phyloP scores from a whole-genome alignment of 2,888 invertebrate species.

The Eristalis intricaria region DNA sequence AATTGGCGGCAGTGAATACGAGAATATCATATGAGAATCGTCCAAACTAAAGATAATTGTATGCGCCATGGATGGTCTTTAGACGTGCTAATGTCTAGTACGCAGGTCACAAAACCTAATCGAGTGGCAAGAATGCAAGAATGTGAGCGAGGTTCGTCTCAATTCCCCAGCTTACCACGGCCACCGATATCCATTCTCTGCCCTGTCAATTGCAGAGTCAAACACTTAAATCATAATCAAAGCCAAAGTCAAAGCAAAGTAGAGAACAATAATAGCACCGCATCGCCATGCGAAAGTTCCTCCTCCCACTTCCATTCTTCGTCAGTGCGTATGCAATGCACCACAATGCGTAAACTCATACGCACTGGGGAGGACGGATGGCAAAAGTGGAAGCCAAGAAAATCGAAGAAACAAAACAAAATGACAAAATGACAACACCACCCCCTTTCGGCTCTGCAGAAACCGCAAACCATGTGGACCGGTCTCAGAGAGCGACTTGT shows the following conservation, averaged over 20 bases:
- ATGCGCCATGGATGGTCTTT: too few relatives aligned
- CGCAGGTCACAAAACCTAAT: background rate
- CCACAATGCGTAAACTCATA: background rate
- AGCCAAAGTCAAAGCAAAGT: background rate
- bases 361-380: conserved; percentile 46
- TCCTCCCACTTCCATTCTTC: background rate
- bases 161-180: background rate
- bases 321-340: conserved; percentile 7
- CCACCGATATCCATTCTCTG: background rate
- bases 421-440: conserved; percentile 8
- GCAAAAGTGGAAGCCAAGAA: conserved; percentile 12
- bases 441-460: background rate
- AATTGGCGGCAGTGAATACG: too few relatives aligned
- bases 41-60: too few relatives aligned
- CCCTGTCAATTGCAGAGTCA: background rate
- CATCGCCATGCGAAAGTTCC: background rate
- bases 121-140: background rate
- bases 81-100: too few relatives aligned
- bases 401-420: conserved; percentile 17
- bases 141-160: background rate
- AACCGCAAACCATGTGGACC: conserved; percentile 56
- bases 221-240: background rate
- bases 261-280: background rate
- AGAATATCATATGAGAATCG: too few relatives aligned
- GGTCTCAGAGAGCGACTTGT: conserved; percentile 6